Percentiles rank a stretch among this genome's conserved stretches.
These are phyloP conservation scores for Zonotrichia albicollis DNA, from an alignment of 2,797 vertebrate genomes.

Conservation along the genomic window DNA sequence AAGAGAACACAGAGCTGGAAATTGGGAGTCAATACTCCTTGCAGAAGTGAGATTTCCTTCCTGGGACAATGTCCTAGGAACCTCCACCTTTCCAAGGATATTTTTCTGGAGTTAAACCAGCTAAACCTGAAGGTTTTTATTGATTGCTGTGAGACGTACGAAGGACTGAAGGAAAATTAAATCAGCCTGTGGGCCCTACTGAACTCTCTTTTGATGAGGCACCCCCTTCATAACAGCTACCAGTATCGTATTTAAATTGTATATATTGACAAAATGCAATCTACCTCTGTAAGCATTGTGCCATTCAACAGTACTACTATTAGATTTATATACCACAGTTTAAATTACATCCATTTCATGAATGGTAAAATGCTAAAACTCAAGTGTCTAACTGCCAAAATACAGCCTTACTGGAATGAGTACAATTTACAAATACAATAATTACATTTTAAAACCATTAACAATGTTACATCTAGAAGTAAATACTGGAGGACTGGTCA, in stretches of 20 bases:
- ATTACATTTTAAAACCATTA: conserved; percentile 95
- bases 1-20: conserved; percentile 37
- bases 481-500: conserved; percentile 93
- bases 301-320: conserved; percentile 79
- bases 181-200: conserved; percentile 40
- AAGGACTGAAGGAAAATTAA: conserved; percentile 51
- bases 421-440: conserved; percentile 93
- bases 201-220: conserved; percentile 64
- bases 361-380: conserved; percentile 82
- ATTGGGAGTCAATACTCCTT: conserved; percentile 43
- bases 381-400: conserved; percentile 83
- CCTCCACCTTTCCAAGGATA: conserved; percentile 21
- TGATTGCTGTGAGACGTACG: conserved; percentile 52
- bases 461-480: conserved; percentile 87
- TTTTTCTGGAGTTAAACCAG: conserved; percentile 54
- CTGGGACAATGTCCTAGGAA: conserved; percentile 7
- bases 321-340: conserved; percentile 82
- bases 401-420: conserved; percentile 90
- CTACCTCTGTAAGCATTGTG: conserved; percentile 80
- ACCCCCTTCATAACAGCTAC: conserved; percentile 75
- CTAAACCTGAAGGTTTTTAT: conserved; percentile 59
- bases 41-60: background rate
- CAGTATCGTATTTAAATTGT: conserved; percentile 70
- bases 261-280: conserved; percentile 81
- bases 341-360: conserved; percentile 83